Base-by-base conservation (phyloP, 2,113 vertebrate species). In the Saguinus midas region DNA sequence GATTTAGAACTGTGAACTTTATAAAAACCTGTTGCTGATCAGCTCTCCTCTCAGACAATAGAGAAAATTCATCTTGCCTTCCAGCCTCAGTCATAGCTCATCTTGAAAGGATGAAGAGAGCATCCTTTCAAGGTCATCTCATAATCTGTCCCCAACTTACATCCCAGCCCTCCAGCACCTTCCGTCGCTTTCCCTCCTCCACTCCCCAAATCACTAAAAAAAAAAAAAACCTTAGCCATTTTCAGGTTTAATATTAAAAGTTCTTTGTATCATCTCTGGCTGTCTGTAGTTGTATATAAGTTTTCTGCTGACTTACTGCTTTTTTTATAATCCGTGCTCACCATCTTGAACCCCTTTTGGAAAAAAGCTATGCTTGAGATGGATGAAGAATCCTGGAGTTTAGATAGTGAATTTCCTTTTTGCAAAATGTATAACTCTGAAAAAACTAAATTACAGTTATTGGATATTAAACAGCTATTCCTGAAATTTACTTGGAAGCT, bases 241-340 rank as follows among this genome's bases (percentile, higher is more conserved):
- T 96, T 95, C 57, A 83, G 8, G 35, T 58, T 91, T 96, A 55
- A 68, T 66, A n/a, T n/a, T n/a, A n/a, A n/a, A n/a, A n/a, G n/a
- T n/a, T n/a, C 7, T 87, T 90, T 55, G 40, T 70, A 64, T 95
- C n/a, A 73, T 37, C 5, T 29, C 86, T 82, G 52, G 40, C 40
- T 18, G 10, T 43, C 50, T 87, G 25, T 37, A 81, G 40, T n/a
- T 55, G 43, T 40, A 32, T 68, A 4, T 29, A 37, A 58, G 58
- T 23, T 73, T 70, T 76, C 48, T 37, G 58, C 48, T 95, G 32
- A 91, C 32, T 87, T 80, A 18, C 5, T 84, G 55, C 21, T 70
- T 70, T 70, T 70, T 84, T 96, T 82, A 40, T 61, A 87, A 79
- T 32, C 66, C 58, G 3, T 37, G 25, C 3, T 48, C 3, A 52